Conservation (phyloP, 2,888 invertebrate genomes). For the Lasioglossum marginatum region DNA sequence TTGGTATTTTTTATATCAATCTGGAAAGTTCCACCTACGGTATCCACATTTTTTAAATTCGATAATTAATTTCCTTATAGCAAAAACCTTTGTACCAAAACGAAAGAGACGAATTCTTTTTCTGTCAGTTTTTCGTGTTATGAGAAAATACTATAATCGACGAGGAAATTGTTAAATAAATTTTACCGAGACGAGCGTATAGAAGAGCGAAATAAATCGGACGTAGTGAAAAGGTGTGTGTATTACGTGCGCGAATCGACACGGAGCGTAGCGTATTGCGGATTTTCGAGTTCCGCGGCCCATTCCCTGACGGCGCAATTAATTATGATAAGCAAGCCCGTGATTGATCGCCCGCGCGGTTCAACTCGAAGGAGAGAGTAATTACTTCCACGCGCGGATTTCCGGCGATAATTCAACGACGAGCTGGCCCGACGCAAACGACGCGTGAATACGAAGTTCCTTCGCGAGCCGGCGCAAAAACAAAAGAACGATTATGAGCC, state of each 20-base stretch:
- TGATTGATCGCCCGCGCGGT: conserved; percentile 61
- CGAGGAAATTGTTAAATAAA: not conserved
- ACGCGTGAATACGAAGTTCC: conserved; percentile 50
- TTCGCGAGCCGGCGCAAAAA: conserved; percentile 10
- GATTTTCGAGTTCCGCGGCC: not conserved
- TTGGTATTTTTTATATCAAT: not conserved
- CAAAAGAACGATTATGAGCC: conserved; percentile 34
- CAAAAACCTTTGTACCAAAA: not conserved
- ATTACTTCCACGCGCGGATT: conserved; percentile 62
- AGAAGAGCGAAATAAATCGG: not conserved
- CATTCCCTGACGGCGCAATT: conserved; percentile 41
- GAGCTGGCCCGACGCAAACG: conserved; percentile 48
- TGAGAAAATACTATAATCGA: not conserved
- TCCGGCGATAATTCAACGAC: conserved; percentile 57
- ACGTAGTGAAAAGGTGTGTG: not conserved
- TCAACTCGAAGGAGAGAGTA: conserved; percentile 55
- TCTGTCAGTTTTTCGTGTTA: not conserved
- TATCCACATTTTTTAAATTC: not conserved
- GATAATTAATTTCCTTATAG: not conserved
- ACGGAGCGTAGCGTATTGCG: conserved; percentile 11
- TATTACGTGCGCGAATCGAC: not conserved
- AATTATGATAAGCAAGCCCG: conserved; percentile 67
- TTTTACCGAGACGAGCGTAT: not conserved
- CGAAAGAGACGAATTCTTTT: not conserved
- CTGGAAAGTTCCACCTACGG: not conserved